Conservation (phyloP, 2,888 invertebrate genomes). For the Abrostola triplasia region DNA sequence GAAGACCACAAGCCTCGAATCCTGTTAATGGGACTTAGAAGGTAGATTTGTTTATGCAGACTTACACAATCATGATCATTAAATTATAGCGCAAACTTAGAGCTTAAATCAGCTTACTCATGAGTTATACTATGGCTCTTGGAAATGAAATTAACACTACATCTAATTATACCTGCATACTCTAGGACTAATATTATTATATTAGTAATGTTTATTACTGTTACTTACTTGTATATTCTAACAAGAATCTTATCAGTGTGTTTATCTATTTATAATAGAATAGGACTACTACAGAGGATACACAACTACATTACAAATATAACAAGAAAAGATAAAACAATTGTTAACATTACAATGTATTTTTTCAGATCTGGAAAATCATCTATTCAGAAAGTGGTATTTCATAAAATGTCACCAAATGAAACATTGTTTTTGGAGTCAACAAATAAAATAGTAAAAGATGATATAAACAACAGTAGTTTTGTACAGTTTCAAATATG, state of each 20-base stretch:
- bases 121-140: too few species aligned
- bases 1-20: constrained; percentile 97
- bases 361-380: constrained; percentile 98
- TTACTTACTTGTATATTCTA: background rate
- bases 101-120: background rate
- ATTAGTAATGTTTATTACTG: background rate
- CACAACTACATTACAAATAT: too few species aligned
- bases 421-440: constrained; percentile 99
- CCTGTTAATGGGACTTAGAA: constrained; percentile 97
- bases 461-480: constrained; percentile 97
- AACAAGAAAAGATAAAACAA: too few species aligned
- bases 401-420: constrained; percentile 99
- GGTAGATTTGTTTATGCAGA: constrained; percentile 82
- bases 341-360: too few species aligned
- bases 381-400: constrained; percentile 99
- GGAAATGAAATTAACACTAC: too few species aligned
- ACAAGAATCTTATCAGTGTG: constrained; percentile 11
- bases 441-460: constrained; percentile 99
- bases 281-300: too few species aligned
- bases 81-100: constrained; percentile 5
- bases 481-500: constrained; percentile 99
- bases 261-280: too few species aligned
- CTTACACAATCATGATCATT: constrained; percentile 14
- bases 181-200: too few species aligned
- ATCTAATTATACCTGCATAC: too few species aligned